These are phyloP conservation scores for Amphiprion clarkii DNA, from an alignment of 2,797 vertebrate genomes.

Conservation along the genomic window DNA sequence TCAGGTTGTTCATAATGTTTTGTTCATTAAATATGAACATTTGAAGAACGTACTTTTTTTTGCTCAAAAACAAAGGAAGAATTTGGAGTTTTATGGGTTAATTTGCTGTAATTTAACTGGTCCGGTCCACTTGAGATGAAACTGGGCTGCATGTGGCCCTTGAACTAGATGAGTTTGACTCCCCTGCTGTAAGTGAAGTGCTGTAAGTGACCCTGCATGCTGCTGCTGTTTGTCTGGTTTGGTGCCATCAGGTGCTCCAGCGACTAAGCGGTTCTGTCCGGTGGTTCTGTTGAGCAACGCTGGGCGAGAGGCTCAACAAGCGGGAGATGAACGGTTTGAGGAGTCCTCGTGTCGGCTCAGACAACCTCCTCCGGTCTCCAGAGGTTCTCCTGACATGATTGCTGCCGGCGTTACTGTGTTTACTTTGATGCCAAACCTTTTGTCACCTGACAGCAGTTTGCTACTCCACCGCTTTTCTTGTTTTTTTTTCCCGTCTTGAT, in stretches of 20 bases:
- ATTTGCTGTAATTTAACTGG: background rate
- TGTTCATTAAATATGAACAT: no score
- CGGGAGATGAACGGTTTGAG: constrained; percentile 47
- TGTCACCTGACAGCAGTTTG: constrained; percentile 50
- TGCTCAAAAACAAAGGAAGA: no score
- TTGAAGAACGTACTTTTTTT: no score
- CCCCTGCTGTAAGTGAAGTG: background rate
- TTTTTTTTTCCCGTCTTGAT: constrained; percentile 13
- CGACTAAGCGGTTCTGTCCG: constrained; percentile 33
- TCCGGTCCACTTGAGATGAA: no score
- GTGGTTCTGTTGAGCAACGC: constrained; percentile 20
- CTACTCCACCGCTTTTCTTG: constrained; percentile 6
- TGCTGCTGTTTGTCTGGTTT: constrained; percentile 12
- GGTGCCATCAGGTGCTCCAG: constrained; percentile 9
- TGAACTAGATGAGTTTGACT: background rate
- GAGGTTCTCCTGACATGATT: constrained; percentile 42
- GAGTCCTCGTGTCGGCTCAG: constrained; percentile 52
- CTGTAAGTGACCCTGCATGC: background rate
- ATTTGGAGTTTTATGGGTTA: no score
- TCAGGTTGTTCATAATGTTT: no score
- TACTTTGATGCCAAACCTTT: constrained; percentile 49
- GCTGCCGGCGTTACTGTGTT: constrained; percentile 53
- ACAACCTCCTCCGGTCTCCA: constrained; percentile 51
- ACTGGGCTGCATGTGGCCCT: no score
- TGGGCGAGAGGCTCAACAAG: constrained; percentile 21